Conservation (phyloP, 2,113 vertebrate genomes). For the Montifringilla adamsi region DNA sequence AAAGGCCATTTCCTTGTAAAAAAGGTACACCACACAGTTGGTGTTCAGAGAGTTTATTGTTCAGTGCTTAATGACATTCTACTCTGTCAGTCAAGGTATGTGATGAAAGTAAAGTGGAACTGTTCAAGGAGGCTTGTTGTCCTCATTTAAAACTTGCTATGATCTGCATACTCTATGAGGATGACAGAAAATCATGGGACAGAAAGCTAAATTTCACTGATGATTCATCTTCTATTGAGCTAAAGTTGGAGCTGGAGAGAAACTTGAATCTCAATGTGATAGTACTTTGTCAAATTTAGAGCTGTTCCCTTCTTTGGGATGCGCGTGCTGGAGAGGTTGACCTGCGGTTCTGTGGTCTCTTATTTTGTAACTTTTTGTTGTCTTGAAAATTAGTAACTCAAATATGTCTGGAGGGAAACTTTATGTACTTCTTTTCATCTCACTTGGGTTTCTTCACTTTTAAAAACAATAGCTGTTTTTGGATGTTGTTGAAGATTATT, state of each 20-base stretch:
- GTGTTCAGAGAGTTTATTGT: neutral
- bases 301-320: neutral
- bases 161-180: neutral
- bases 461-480: neutral
- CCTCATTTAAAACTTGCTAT: neutral
- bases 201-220: constrained; percentile 9
- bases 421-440: neutral
- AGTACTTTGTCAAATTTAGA: neutral
- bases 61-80: neutral
- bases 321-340: neutral
- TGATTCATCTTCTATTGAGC: neutral
- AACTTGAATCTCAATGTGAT: neutral
- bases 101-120: neutral
- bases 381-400: neutral
- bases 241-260: neutral
- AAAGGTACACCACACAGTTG: neutral
- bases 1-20: neutral
- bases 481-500: neutral
- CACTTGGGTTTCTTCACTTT: neutral
- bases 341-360: neutral
- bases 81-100: neutral
- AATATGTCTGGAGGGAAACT: neutral
- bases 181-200: neutral
- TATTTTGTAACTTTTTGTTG: neutral
- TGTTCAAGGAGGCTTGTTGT: neutral